These are phyloP conservation scores for Leucophenga varia DNA, from an alignment of 1,140 invertebrate genomes.

Conservation along the genomic window DNA sequence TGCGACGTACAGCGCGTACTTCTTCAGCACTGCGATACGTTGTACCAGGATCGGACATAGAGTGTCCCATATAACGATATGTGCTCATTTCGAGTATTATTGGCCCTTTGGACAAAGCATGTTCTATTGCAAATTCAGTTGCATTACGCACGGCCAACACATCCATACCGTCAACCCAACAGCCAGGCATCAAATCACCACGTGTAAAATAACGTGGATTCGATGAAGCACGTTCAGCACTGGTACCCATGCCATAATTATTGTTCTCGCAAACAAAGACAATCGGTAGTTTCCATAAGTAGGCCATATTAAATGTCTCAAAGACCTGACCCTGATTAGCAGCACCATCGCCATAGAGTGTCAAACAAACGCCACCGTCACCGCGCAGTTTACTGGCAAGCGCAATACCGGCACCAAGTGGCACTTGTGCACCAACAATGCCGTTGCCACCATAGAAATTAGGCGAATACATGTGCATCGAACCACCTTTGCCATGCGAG, in stretches of 20 bases:
- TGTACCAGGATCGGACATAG: constrained; percentile 80
- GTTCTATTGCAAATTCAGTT: constrained; percentile 74
- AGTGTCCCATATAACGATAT: constrained; percentile 77
- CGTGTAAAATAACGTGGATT: constrained; percentile 80
- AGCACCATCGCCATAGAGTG: constrained; percentile 96
- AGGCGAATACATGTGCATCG: constrained; percentile 62
- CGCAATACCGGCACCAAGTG: constrained; percentile 88
- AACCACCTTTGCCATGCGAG: constrained; percentile 70
- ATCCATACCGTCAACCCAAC: constrained; percentile 86
- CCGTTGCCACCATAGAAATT: constrained; percentile 84
- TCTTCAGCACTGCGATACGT: constrained; percentile 82
- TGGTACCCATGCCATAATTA: constrained; percentile 82
- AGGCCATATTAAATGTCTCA: constrained; percentile 76
- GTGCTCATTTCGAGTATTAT: constrained; percentile 82
- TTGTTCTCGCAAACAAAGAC: constrained; percentile 98
- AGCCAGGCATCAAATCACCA: constrained; percentile 69
- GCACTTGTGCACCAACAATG: constrained; percentile 82
- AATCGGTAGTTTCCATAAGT: constrained; percentile 86
- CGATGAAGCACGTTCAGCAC: constrained; percentile 72
- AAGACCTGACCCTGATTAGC: constrained; percentile 88
- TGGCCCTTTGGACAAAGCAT: constrained; percentile 78
- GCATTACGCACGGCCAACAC: constrained; percentile 89
- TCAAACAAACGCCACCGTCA: constrained; percentile 76
- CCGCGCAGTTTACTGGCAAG: constrained; percentile 84
- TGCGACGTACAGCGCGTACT: constrained; percentile 83